Base-by-base conservation (phyloP, 2,888 invertebrate genomes). In the Arge pagana region DNA sequence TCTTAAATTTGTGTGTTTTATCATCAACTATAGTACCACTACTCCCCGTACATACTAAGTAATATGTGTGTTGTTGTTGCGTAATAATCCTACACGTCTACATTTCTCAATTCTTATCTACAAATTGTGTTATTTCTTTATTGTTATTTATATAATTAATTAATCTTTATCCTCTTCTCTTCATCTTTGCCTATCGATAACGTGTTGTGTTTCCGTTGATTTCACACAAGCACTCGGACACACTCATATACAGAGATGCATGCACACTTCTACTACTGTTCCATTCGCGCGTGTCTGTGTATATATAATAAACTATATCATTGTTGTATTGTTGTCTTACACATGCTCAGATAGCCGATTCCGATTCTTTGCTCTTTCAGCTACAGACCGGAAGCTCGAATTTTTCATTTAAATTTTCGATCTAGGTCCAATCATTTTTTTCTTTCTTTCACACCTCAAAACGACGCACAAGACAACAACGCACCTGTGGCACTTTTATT, bases 231-330 rank as follows among this genome's bases (percentile, higher is more conserved):
- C 48, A 37, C 48, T 24, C n/a, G n/a, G 42, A 42, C 42, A 26
- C 24, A 48, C 48, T 15, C 42, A 54, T 56, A 45, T 41, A 52
- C 52, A 54, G 56, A 52, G 57, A 57, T 60, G 50, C 54, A 61
- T 55, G 40, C 50, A 52, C 52, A 48, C 23, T 48, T 48, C 33
- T 23, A 31, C 48, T 53, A 42, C 28, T 26, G n/a, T 31, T 52
- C 37, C 53, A 40, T 36, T 40, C 41, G 37, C 53, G 69, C 61
- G 62, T 60, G 59, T 59, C 50, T 62, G 63, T 72, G 70, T 71
- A 68, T 71, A 70, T 60, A 67, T 72, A 72, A 72, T 74, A 74
- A 74, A 72, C 72, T 74, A 74, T 71, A 73, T 69, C 63, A 57
- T 67, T 67, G 64, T 48, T 67, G 64, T 67, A 63, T 68, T 68